These are phyloP conservation scores for Pollenia amentaria DNA, from an alignment of 2,888 invertebrate species.

Conservation along the genomic window DNA sequence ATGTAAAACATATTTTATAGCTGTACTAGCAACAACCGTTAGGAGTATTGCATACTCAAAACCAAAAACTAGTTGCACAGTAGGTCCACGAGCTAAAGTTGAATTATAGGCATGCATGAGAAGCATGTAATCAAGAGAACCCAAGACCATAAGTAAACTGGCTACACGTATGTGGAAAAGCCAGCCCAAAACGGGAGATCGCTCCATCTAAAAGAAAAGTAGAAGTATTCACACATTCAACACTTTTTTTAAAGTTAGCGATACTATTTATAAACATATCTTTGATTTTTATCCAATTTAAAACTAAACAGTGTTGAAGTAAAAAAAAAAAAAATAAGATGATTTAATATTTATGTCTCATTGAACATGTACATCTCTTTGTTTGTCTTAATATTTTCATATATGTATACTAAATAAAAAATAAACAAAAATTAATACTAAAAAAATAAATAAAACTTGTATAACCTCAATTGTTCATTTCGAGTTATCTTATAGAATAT, in stretches of 20 bases:
- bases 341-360: slow-evolving; percentile 24
- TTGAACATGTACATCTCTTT: background rate
- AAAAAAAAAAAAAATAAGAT: background rate
- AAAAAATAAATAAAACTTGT: slow-evolving; percentile 7
- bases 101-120: slow-evolving; percentile 97
- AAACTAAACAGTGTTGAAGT: no score
- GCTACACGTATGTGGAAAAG: slow-evolving; percentile 97
- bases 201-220: slow-evolving; percentile 93
- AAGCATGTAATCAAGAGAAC: slow-evolving; percentile 93
- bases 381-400: slow-evolving; percentile 2
- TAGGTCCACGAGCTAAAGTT: slow-evolving; percentile 96
- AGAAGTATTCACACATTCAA: no score
- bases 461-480: background rate
- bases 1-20: slow-evolving; percentile 95
- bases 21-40: slow-evolving; percentile 95
- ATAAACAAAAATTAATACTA: slow-evolving; percentile 4
- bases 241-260: no score
- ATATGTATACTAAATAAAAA: slow-evolving; percentile 22
- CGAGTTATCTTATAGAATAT: background rate
- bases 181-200: slow-evolving; percentile 98
- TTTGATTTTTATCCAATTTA: no score
- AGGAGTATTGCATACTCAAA: slow-evolving; percentile 99
- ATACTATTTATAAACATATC: no score
- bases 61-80: slow-evolving; percentile 99
- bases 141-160: slow-evolving; percentile 92